These are phyloP conservation scores for Athrips mouffetella DNA, from an alignment of 2,888 invertebrate genomes.

Conservation along the genomic window DNA sequence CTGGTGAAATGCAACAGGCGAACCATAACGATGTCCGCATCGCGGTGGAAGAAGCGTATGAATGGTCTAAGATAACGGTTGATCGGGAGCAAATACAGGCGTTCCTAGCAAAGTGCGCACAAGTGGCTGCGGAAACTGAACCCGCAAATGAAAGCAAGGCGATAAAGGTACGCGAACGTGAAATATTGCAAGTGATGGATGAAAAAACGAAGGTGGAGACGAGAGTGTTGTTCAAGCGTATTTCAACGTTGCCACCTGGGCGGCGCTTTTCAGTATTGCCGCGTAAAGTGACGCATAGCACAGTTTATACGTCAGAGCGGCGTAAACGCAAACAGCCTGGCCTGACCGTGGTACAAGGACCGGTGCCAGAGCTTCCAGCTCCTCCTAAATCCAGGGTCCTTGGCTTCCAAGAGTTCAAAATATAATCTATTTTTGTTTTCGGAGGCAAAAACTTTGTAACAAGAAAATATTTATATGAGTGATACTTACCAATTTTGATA, in stretches of 20 bases:
- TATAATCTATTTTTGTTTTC: conserved; percentile 38
- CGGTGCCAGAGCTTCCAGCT: conserved; percentile 46
- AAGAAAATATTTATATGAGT: too few relatives aligned
- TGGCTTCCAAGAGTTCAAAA: conserved; percentile 62
- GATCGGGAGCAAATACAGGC: conserved; percentile 63
- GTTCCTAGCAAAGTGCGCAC: conserved; percentile 59
- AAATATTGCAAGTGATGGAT: conserved; percentile 56
- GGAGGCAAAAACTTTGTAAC: too few relatives aligned
- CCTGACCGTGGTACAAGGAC: conserved; percentile 60
- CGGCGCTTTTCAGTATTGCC: conserved; percentile 62
- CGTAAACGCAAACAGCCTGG: conserved; percentile 54
- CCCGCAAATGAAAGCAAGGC: conserved; percentile 62
- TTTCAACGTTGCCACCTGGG: conserved; percentile 59
- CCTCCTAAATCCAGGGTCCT: conserved; percentile 48
- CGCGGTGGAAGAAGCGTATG: conserved; percentile 63
- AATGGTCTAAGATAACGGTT: conserved; percentile 59
- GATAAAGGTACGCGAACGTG: conserved; percentile 52
- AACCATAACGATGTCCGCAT: conserved; percentile 67
- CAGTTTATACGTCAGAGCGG: conserved; percentile 41
- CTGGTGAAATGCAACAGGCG: conserved; percentile 71
- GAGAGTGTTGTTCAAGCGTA: conserved; percentile 60
- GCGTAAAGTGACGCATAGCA: conserved; percentile 42
- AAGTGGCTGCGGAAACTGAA: conserved; percentile 54
- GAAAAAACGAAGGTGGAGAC: conserved; percentile 51
- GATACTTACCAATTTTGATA: too few relatives aligned